Percentiles rank a stretch among this genome's conserved stretches.
Conservation (phyloP, 2,113 vertebrate species). For the Lophius piscatorius region DNA sequence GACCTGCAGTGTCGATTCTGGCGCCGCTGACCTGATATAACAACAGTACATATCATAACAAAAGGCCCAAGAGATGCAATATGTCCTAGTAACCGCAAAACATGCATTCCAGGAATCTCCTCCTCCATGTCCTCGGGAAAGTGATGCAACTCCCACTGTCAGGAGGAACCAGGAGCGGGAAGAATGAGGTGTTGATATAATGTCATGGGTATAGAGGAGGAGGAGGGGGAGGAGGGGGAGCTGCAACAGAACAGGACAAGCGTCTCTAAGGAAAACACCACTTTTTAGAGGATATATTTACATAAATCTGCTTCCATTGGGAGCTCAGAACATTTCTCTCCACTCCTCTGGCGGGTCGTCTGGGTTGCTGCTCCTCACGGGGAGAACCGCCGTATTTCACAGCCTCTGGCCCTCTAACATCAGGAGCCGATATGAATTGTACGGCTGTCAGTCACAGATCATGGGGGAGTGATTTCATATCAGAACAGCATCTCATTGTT, state of each 20-base stretch:
- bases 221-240: background rate
- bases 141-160: conserved; percentile 40
- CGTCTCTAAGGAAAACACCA: conserved; percentile 39
- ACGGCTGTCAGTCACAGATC: conserved; percentile 38
- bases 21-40: conserved; percentile 42
- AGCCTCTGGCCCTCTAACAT: conserved; percentile 30
- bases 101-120: conserved; percentile 35
- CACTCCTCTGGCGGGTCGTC: conserved; percentile 34
- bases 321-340: conserved; percentile 30
- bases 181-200: conserved; percentile 61
- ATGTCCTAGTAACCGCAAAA: conserved; percentile 26
- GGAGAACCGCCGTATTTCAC: conserved; percentile 41
- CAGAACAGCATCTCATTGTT: conserved; percentile 5
- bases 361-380: conserved; percentile 25
- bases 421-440: conserved; percentile 20
- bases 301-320: conserved; percentile 51
- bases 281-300: conserved; percentile 58
- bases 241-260: conserved; percentile 6
- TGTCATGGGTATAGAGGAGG: conserved; percentile 51
- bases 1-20: no score
- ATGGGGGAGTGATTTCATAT: conserved; percentile 21
- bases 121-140: conserved; percentile 29
- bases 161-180: conserved; percentile 39
- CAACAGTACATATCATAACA: conserved; percentile 43
- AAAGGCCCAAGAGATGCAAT: conserved; percentile 8